Evolutionary conservation across 2,888 invertebrate genomes (phyloP).

Genomic region (Schizotus pectinicornis): DNA sequence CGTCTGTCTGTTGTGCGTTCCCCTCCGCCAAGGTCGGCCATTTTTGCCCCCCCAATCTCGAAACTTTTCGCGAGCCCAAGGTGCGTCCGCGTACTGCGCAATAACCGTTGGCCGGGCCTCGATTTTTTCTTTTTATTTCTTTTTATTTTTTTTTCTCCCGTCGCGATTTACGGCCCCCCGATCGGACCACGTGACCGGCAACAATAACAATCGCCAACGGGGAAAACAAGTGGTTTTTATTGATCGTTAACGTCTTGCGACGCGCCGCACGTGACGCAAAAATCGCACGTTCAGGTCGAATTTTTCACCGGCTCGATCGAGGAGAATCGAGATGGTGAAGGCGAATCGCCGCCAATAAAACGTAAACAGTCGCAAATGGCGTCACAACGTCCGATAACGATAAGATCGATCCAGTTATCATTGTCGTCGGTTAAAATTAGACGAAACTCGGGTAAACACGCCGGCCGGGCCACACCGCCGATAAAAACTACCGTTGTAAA

Average conservation of each 20-base stretch:
- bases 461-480: too few species aligned
- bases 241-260: conserved; percentile 28
- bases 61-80: background rate
- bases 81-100: too few species aligned
- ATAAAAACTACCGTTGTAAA: too few species aligned
- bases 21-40: conserved; percentile 5
- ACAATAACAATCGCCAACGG: background rate
- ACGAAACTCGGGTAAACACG: too few species aligned
- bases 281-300: background rate
- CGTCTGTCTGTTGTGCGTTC: background rate
- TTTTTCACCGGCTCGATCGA: too few species aligned
- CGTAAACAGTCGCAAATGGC: too few species aligned
- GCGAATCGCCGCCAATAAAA: too few species aligned
- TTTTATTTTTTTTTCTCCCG: background rate
- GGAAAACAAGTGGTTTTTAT: conserved; percentile 3
- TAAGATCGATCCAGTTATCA: too few species aligned
- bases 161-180: background rate
- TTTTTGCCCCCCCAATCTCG: background rate
- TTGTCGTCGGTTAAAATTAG: too few species aligned
- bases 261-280: conserved; percentile 22
- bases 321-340: too few species aligned
- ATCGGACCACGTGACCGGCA: background rate
- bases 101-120: too few species aligned
- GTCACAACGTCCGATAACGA: too few species aligned
- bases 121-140: background rate